These are phyloP conservation scores for Dendrocopos noguchii DNA, from an alignment of 2,113 vertebrate genomes.

Conservation along the genomic window DNA sequence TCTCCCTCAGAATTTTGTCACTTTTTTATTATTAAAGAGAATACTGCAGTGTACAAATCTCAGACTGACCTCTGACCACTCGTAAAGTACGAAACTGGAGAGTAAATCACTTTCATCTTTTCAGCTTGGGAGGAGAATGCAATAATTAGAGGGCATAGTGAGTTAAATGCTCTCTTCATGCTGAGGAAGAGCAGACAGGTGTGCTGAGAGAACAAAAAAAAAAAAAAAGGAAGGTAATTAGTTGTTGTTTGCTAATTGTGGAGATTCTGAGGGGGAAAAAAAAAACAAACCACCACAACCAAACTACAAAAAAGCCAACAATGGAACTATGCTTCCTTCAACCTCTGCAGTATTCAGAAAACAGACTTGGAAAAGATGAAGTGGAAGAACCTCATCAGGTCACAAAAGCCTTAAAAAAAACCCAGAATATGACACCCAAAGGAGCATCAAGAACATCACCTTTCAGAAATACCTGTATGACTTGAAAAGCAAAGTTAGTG, in stretches of 20 bases:
- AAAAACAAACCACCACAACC: background rate
- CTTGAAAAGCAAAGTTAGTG: background rate
- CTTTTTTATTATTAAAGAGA: conserved; percentile 17
- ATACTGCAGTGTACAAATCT: conserved; percentile 29
- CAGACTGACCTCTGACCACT: conserved; percentile 1
- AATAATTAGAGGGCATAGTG: conserved; percentile 39
- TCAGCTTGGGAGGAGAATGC: conserved; percentile 20
- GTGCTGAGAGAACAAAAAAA: background rate
- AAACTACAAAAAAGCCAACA: background rate
- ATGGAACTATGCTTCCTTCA: background rate
- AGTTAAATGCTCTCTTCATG: conserved; percentile 17
- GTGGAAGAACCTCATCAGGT: background rate
- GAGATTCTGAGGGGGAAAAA: conserved; percentile 2
- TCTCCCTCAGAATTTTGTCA: background rate
- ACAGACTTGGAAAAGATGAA: background rate
- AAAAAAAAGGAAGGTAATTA: background rate
- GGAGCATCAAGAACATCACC: background rate
- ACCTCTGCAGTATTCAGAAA: background rate
- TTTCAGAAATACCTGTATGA: background rate
- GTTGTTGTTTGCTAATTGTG: conserved; percentile 12
- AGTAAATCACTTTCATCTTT: conserved; percentile 48
- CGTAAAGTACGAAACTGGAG: background rate
- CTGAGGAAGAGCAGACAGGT: conserved; percentile 39
- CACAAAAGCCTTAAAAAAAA: background rate
- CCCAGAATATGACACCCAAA: background rate